Base-by-base conservation (phyloP, 2,888 invertebrate species). In the Nephrocerus scutellatus region DNA sequence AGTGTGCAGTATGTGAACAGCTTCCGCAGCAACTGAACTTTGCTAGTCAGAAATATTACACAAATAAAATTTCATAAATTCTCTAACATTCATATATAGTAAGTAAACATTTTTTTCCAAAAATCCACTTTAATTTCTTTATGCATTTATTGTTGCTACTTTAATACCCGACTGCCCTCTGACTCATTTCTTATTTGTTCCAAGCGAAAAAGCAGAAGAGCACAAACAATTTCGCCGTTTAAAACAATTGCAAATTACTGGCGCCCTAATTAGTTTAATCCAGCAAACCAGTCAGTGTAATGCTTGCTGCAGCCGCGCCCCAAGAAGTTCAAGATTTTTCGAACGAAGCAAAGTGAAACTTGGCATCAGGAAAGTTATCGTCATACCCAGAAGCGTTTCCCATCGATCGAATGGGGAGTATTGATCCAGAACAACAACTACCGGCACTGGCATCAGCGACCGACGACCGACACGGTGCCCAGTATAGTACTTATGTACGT, bases 261-360 rank as follows among this genome's bases (percentile, higher is more conserved):
- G 52, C 52, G 52, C 52, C 49, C 50, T 49, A 51, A 52, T 52
- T 49, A 51, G 52, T 47, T 42, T 24, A 25, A 22, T 8, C 23
- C 8, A 22, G n/a, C 23, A n/a, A 22, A 22, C 23, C 23, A n/a
- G n/a, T 9, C 23, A 8, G 23, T 9, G n/a, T 9, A 14, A n/a
- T 8, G 21, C 13, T 30, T n/a, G 19, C 19, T 6, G 28, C 28
- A 18, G 19, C 19, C 6, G 23, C 15, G 8, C n/a, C 15, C 18
- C n/a, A 29, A 36, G 13, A 8, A 25, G 19, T 25, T n/a, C 30
- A 8, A 21, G 16, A 28, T 13, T 21, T 25, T 10, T 15, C 20
- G 25, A 36, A 19, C 16, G 18, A 18, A 39, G 23, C 26, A 30
- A 40, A 30, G 36, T 10, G 23, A 39, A 36, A 35, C 23, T 36